Evolutionary conservation across 2,113 vertebrate genomes (phyloP).

Genomic region (Oceanites oceanicus): DNA sequence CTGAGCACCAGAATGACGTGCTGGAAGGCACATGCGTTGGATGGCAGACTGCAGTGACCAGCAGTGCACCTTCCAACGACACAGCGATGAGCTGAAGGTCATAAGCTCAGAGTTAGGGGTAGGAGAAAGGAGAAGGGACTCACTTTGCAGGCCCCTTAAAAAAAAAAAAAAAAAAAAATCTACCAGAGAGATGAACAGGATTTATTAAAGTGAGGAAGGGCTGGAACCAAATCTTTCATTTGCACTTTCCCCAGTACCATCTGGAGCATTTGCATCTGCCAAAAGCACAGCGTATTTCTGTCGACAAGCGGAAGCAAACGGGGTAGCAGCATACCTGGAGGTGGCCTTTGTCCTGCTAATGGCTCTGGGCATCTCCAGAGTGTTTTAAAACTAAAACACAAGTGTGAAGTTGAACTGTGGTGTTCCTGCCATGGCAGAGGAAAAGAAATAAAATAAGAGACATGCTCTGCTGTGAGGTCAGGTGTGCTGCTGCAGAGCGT

Average conservation of each 20-base stretch:
- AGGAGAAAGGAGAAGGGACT: background rate
- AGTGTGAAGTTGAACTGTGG: background rate
- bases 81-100: background rate
- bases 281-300: background rate
- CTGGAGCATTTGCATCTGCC: slow-evolving; percentile 36
- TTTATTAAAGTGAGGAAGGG: background rate
- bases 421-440: background rate
- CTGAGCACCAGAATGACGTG: background rate
- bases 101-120: background rate
- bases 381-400: background rate
- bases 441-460: background rate
- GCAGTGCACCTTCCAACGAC: background rate
- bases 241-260: slow-evolving; percentile 34
- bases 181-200: background rate
- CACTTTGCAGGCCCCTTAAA: background rate
- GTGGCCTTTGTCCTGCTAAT: background rate
- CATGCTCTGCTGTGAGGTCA: background rate
- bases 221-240: slow-evolving; percentile 2
- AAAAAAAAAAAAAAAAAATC: background rate
- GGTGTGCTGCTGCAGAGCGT: background rate
- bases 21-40: background rate
- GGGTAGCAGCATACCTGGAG: background rate
- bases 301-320: background rate
- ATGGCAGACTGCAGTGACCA: background rate
- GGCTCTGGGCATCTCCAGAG: background rate